Evolutionary conservation across 2,888 invertebrate genomes (phyloP), one percentile per base, ranked within the genome.

Genomic region (Cyclophora albipunctata): DNA sequence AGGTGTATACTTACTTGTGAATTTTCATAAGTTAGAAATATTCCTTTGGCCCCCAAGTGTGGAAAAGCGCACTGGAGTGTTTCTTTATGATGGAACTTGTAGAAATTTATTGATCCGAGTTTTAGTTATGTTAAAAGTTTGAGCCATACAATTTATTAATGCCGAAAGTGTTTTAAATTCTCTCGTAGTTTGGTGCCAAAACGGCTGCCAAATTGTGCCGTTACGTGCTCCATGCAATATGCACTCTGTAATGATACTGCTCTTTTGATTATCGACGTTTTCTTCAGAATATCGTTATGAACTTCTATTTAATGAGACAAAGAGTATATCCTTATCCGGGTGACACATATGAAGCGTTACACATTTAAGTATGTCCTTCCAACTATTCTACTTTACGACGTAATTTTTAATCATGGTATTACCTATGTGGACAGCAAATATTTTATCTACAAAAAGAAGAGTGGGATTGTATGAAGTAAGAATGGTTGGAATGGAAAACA

Each of bases 81-180:
- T 81, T 78, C 83, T 81, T 84, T 81, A 82, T 71, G 78, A 77
- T 68, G 65, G 64, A 77, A 81, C 75, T 84, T 81, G 63, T 51
- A 58, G 59, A 69, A 78, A 75, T 78, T 81, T 80, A 83, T 80
- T 71, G 78, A 81, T 73, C 71, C 54, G 54, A 74, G 68, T 75
- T 73, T 73, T 75, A 53, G 52, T 45, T 50, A 60, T 59, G 57
- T 59, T 58, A 57, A 61, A 63, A 59, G 57, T 58, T 57, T 63
- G 55, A 53, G 42, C 51, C 42, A 41, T 57, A 45, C 55, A 58
- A 60, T 58, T 60, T 58, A 61, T 61, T 57, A 61, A 57, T 59
- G 59, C 53, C 52, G 49, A 61, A 61, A 59, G 60, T 61, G 59
- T 61, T 61, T 61, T 61, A 61, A 61, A 61, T 56, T 61, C 51